Conservation (phyloP, 2,113 vertebrate genomes). For the Chrysemys picta region DNA sequence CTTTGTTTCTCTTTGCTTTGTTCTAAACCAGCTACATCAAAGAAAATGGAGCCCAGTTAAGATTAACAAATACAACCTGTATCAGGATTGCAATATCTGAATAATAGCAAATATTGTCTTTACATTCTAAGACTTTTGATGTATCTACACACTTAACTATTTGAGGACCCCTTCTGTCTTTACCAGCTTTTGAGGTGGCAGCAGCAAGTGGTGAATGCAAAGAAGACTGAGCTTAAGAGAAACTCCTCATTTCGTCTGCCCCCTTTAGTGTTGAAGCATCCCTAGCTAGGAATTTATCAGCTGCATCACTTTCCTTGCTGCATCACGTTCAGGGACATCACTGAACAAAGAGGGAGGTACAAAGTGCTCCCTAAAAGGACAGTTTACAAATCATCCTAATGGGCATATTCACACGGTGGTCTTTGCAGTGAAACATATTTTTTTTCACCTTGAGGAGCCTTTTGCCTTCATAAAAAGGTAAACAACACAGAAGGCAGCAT, state of each 20-base stretch:
- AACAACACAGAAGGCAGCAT: not conserved
- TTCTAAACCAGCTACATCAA: not conserved
- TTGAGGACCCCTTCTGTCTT: not conserved
- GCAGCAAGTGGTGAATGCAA: not conserved
- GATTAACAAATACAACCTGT: not conserved
- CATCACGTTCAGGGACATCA: not conserved
- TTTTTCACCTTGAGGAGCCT: not conserved
- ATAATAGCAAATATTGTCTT: slow-evolving; percentile 34
- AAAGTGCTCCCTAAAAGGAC: not conserved
- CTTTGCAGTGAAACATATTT: not conserved
- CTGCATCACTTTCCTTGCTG: not conserved
- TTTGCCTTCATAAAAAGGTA: not conserved
- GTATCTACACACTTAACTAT: not conserved
- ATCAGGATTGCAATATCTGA: not conserved
- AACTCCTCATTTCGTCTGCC: not conserved
- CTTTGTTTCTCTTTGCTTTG: not conserved
- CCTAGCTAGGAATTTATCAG: not conserved
- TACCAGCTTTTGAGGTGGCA: not conserved
- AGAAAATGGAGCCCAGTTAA: not conserved
- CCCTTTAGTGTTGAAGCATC: not conserved
- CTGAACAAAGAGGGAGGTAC: not conserved
- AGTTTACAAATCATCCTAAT: not conserved
- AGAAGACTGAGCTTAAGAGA: not conserved
- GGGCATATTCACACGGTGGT: not conserved
- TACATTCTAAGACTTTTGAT: not conserved